These are phyloP conservation scores for Chelidonichthys spinosus DNA, from an alignment of 2,797 vertebrate genomes.

Conservation along the genomic window DNA sequence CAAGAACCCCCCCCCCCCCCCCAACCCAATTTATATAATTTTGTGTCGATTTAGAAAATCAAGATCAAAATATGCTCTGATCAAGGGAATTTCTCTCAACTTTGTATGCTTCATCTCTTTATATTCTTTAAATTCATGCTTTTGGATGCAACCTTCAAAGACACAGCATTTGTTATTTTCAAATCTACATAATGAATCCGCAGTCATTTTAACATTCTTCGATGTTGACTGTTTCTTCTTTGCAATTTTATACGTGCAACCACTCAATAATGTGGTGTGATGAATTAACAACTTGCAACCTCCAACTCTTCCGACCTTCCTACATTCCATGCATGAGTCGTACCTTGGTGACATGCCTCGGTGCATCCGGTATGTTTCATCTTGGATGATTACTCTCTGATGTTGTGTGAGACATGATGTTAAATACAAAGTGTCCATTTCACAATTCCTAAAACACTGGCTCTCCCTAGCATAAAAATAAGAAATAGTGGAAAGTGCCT, in stretches of 20 bases:
- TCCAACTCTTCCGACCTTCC: constrained; percentile 27
- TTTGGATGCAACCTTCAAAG: constrained; percentile 3
- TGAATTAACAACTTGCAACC: constrained; percentile 26
- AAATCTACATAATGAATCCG: not conserved
- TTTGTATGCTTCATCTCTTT: not conserved
- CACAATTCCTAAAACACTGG: not conserved
- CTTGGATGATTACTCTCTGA: not conserved
- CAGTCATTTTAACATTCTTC: not conserved
- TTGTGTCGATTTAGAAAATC: constrained; percentile 7
- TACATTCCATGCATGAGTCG: constrained; percentile 62
- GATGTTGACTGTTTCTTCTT: constrained; percentile 23
- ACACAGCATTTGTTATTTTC: too few species aligned
- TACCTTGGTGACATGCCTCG: constrained; percentile 20
- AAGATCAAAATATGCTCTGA: constrained; percentile 7
- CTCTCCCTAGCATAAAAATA: constrained; percentile 37
- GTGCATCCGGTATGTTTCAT: constrained; percentile 21
- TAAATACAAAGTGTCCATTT: constrained; percentile 39
- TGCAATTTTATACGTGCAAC: constrained; percentile 13
- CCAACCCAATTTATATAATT: not conserved
- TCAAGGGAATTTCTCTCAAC: constrained; percentile 2
- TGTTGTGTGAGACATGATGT: constrained; percentile 22
- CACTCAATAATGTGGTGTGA: not conserved
- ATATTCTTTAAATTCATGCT: not conserved
- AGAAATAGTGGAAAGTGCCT: constrained; percentile 74
- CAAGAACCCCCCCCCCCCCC: not conserved